phyloP scores from a whole-genome alignment of 2,888 invertebrate genomes.

The Cotesia congregata region DNA sequence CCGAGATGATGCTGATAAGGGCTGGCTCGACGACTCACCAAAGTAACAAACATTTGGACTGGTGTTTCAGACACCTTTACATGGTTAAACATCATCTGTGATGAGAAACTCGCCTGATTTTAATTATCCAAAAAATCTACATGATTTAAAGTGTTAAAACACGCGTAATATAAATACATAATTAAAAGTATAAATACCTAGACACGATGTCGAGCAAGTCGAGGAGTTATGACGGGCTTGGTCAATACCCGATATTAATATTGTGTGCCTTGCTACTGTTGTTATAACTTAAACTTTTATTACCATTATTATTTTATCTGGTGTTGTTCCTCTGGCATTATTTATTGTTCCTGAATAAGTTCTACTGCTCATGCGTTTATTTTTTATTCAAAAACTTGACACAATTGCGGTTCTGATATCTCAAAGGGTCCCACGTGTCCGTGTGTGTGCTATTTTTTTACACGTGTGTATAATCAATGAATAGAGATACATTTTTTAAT shows the following conservation, averaged over 20 bases:
- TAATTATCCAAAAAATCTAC: slow-evolving; percentile 34
- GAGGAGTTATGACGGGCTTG: slow-evolving; percentile 18
- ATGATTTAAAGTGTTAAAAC: slow-evolving; percentile 4
- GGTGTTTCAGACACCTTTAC: slow-evolving; percentile 15
- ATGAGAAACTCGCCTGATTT: slow-evolving; percentile 36
- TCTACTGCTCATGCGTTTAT: neutral
- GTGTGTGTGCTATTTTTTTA: slow-evolving; percentile 19
- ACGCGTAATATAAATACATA: neutral
- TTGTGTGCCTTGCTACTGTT: slow-evolving; percentile 12
- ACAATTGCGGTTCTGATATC: slow-evolving; percentile 9
- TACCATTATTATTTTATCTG: slow-evolving; percentile 12
- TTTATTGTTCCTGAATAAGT: neutral
- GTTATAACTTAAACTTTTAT: slow-evolving; percentile 27
- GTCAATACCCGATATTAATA: slow-evolving; percentile 28
- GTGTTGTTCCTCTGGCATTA: slow-evolving; percentile 3
- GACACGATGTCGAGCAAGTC: slow-evolving; percentile 28
- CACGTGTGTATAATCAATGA: slow-evolving; percentile 23
- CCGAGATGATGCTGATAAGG: slow-evolving; percentile 25
- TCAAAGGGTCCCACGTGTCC: slow-evolving; percentile 18
- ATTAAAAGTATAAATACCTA: neutral
- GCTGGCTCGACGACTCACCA: slow-evolving; percentile 10
- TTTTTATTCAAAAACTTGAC: slow-evolving; percentile 21
- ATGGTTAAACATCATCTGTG: slow-evolving; percentile 29
- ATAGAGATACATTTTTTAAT: neutral
- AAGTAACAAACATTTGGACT: neutral